Conservation (phyloP, 2,888 invertebrate species). For the Drosophila seclusa region DNA sequence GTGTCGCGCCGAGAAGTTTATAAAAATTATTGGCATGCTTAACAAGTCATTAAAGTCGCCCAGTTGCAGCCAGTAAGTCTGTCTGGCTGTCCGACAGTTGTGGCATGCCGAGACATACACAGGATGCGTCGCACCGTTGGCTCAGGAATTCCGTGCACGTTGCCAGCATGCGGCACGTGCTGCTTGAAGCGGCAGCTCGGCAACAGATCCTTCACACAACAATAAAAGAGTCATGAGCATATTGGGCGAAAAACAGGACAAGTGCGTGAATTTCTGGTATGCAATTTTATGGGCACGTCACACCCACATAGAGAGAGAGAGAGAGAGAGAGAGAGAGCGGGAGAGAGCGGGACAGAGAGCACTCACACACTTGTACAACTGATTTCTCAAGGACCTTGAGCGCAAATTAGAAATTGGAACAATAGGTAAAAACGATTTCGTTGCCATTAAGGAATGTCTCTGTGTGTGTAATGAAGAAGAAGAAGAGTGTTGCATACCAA, state of each 20-base stretch:
- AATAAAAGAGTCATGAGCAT: slow-evolving; percentile 48
- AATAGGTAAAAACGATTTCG: slow-evolving; percentile 66
- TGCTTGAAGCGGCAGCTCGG: slow-evolving; percentile 60
- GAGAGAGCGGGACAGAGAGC: slow-evolving; percentile 3
- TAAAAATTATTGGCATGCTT: slow-evolving; percentile 79
- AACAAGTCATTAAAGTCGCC: slow-evolving; percentile 69
- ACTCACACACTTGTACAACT: slow-evolving; percentile 44
- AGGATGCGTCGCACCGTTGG: slow-evolving; percentile 49
- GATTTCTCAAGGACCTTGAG: slow-evolving; percentile 71
- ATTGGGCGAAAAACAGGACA: slow-evolving; percentile 43
- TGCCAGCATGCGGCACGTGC: slow-evolving; percentile 80
- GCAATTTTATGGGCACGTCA: slow-evolving; percentile 68
- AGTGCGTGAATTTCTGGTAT: slow-evolving; percentile 58
- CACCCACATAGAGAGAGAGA: neutral
- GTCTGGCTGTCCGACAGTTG: slow-evolving; percentile 5
- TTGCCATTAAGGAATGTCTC: slow-evolving; percentile 69
- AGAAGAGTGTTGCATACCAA: slow-evolving; percentile 67
- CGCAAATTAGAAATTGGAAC: slow-evolving; percentile 78
- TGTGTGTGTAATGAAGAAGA: neutral
- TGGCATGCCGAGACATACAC: slow-evolving; percentile 38
- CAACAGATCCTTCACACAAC: slow-evolving; percentile 36
- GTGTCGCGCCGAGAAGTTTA: slow-evolving; percentile 59
- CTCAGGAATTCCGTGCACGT: slow-evolving; percentile 82
- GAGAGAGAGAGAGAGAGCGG: neutral
- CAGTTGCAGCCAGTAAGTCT: slow-evolving; percentile 17